Base-by-base conservation (phyloP, 2,888 invertebrate genomes). In the Acanthoscelides obtectus region DNA sequence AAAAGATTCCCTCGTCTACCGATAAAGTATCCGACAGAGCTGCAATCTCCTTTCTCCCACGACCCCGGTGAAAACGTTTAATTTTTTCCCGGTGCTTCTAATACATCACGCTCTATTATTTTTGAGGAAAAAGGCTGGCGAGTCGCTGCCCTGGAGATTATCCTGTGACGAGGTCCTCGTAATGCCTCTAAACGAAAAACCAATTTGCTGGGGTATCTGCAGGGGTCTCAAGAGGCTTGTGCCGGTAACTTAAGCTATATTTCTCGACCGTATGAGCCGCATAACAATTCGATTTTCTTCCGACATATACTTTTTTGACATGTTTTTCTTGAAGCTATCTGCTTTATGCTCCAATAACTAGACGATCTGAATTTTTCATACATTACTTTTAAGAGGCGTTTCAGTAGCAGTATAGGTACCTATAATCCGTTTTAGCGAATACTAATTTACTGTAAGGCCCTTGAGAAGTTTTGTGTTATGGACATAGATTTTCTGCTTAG, bases 81-180 rank as follows among this genome's bases (percentile, higher is more conserved):
- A 45, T 45, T 45, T 45, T 45, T 45, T 45, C 45, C 45, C 5
- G 45, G 45, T 45, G 17, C 45, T 17, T 45, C 45, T 45, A 45
- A 45, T 45, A 12, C 45, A 45, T 45, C 45, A 12, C 45, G 45
- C 45, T 45, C 45, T 45, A 45, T 45, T 45, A 45, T 45, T 45
- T 45, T 45, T 45, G 22, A 65, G 68, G 63, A 64, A 65, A 22
- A 68, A 20, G 12, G 22, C 64, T 71, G 68, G 64, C 67, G 67
- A 22, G 65, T 25, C 68, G 68, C 72, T 72, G 73, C 74, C 74
- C 70, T 69, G 71, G 75, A 77, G 79, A 78, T 78, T 79, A 78
- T 76, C 77, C 78, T 77, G 79, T 79, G 78, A 80, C 78, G 74
- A 78, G 78, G 78, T 79, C 78, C 77, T 75, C 77, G 79, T 69